Percentiles rank a stretch among this genome's conserved stretches.
These are phyloP conservation scores for Hymenochirus boettgeri DNA, from an alignment of 2,113 vertebrate genomes.

Conservation along the genomic window DNA sequence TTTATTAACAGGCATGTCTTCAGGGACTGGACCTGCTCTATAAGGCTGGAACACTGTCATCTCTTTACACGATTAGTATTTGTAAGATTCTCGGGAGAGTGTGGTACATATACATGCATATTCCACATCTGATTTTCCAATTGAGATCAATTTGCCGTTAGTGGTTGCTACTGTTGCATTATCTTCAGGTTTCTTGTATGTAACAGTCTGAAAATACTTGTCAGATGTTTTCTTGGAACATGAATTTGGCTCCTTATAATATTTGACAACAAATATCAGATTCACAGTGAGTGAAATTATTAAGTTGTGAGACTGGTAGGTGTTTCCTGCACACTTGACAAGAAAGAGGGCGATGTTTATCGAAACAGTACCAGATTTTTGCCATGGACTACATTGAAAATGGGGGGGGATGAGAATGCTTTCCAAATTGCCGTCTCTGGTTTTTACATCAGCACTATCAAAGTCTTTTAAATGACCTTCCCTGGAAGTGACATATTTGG, in stretches of 20 bases:
- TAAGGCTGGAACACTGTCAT: constrained; percentile 36
- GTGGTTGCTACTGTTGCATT: constrained; percentile 33
- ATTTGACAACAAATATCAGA: no score
- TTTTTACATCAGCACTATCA: not conserved
- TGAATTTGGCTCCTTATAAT: not conserved
- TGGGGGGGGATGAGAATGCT: not conserved
- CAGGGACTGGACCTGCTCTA: constrained; percentile 4
- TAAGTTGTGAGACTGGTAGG: constrained; percentile 47
- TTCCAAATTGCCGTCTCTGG: not conserved
- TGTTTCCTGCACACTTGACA: constrained; percentile 44
- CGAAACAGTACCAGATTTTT: constrained; percentile 22
- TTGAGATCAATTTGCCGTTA: not conserved
- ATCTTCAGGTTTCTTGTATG: not conserved
- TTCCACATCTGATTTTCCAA: constrained; percentile 43
- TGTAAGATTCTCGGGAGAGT: constrained; percentile 51
- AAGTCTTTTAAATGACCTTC: not conserved
- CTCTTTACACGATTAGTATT: constrained; percentile 46
- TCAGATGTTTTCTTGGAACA: not conserved
- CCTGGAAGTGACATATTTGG: not conserved
- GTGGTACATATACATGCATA: constrained; percentile 48
- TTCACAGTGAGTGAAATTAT: constrained; percentile 40
- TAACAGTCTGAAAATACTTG: not conserved
- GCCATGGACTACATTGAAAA: constrained; percentile 40
- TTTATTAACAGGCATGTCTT: not conserved
- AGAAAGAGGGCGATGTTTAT: constrained; percentile 50